Evolutionary conservation across 92 coral and sea anemone species (phyloP).

Genomic region (Umimayanthus kanabou): DNA sequence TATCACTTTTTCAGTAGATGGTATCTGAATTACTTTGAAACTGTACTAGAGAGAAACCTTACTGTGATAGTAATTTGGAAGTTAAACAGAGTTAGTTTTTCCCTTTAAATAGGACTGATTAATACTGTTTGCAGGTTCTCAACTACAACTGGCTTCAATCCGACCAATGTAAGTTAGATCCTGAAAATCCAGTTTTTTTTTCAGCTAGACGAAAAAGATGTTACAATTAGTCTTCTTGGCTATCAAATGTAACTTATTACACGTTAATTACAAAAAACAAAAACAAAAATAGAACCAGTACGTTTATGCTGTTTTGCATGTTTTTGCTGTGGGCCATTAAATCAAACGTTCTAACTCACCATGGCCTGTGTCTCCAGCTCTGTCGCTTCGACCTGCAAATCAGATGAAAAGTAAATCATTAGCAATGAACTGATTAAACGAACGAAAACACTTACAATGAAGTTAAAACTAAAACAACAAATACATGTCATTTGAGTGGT

Average conservation of each 20-base stretch:
- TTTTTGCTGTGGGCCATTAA: background rate
- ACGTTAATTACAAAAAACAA: too few relatives aligned
- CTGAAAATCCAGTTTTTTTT: too few relatives aligned
- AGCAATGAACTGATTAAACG: background rate
- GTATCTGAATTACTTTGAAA: background rate
- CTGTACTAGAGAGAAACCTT: too few relatives aligned
- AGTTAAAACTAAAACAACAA: too few relatives aligned
- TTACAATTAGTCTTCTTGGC: too few relatives aligned
- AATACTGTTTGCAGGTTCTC: too few relatives aligned
- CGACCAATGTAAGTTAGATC: too few relatives aligned
- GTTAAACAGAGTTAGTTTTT: background rate
- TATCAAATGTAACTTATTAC: too few relatives aligned
- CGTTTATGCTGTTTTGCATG: too few relatives aligned
- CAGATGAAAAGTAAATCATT: background rate
- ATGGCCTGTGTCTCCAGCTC: slow-evolving; percentile 88
- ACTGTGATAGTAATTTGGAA: background rate
- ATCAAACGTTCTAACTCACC: slow-evolving; percentile 52
- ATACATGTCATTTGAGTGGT: background rate
- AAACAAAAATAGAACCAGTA: too few relatives aligned
- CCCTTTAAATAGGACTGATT: background rate
- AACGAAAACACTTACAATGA: background rate
- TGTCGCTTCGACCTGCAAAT: slow-evolving; percentile 80
- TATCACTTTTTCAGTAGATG: background rate
- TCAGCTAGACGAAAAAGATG: too few relatives aligned
- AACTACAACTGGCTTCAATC: too few relatives aligned